Conservation (phyloP, 2,797 vertebrate species). For the Cyprinodon diabolis region DNA sequence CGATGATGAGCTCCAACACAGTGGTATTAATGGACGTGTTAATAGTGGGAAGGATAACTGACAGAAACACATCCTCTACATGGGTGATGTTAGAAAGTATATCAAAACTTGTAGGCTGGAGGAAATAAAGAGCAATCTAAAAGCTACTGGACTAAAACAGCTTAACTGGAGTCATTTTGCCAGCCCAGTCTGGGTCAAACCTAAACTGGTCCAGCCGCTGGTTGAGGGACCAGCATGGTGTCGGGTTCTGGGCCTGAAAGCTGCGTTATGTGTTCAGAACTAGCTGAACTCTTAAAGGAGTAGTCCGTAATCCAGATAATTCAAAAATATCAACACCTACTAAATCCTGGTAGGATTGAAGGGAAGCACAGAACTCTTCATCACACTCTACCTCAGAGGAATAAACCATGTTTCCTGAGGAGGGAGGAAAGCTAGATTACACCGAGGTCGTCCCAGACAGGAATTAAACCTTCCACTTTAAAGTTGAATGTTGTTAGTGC, state of each 20-base stretch:
- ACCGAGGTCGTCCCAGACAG: no score
- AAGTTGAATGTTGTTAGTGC: not conserved
- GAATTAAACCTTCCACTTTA: no score
- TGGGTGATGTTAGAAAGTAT: not conserved
- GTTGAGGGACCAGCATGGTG: not conserved
- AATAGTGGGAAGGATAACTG: not conserved
- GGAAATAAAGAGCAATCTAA: not conserved
- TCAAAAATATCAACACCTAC: no score
- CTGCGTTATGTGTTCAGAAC: no score
- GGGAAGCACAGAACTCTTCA: no score
- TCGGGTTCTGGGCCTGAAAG: no score
- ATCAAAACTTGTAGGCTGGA: not conserved
- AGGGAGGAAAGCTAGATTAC: no score
- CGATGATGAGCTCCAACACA: conserved; percentile 66
- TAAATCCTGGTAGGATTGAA: no score
- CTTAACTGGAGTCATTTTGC: not conserved
- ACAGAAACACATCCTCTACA: not conserved
- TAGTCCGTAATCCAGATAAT: no score
- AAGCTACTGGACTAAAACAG: not conserved
- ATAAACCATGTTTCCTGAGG: no score
- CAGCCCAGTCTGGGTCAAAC: not conserved
- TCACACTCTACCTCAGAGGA: no score
- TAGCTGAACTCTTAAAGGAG: no score
- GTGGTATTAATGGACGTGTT: conserved; percentile 45
- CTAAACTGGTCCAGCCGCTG: not conserved